Evolutionary conservation across 2,113 vertebrate genomes (phyloP), one percentile per base, ranked within the genome.

Genomic region (Himantopus leucocephalus): DNA sequence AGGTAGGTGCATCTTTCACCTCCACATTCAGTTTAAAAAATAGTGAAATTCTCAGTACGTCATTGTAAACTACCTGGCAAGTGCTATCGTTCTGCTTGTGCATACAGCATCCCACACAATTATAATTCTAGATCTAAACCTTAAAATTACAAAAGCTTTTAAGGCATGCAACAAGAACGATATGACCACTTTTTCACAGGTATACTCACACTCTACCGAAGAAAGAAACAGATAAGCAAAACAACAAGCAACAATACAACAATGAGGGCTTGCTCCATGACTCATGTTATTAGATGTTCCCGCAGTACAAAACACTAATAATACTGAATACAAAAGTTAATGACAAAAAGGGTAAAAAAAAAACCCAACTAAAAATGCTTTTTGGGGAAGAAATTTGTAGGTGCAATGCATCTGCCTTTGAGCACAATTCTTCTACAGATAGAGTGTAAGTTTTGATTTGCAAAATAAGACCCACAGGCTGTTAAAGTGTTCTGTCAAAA

Each of bases 171-270:
- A 82, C 39, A 90, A 94, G 84, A 94, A 66, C 60, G 0, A 53
- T 63, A 75, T 16, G n/a, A 70, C 34, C 59, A 64, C 29, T 72
- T 95, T 77, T 35, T 59, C 64, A 80, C 12, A 84, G 52, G n/a
- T 77, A 47, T 50, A 29, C 22, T 77, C 45, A 14, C 50, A 86
- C 20, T 86, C 50, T 60, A 30, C 21, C 64, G 39, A 79, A 68
- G 70, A 95, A 89, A 76, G 48, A 86, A 56, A 88, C 47, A 82
- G 59, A 91, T 90, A 92, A 94, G 74, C 85, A 90, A 76, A 94
- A 70, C 35, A 75, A 45, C 5, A 96, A 53, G 60, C n/a, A 78
- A 88, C 27, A 85, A 76, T 37, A 53, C 62, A 88, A 66, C 47
- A 82, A 45, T 8, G 52, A 86, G 39, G 45, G n/a, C n/a, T 74